Evolutionary conservation across 2,113 vertebrate genomes (phyloP).

Genomic region (Turnix velox): DNA sequence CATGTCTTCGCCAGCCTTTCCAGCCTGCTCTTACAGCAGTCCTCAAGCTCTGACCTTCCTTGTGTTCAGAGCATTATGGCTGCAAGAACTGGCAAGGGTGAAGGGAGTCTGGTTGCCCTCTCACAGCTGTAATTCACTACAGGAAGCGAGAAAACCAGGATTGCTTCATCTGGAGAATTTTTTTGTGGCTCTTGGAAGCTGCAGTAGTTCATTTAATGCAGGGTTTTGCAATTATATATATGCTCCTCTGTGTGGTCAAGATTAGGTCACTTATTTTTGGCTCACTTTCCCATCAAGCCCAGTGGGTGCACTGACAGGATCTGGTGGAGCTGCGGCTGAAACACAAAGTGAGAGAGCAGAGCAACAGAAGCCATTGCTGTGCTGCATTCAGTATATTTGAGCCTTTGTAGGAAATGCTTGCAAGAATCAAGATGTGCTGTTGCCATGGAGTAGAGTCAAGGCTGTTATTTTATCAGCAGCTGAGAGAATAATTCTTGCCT

Average conservation of each 20-base stretch:
- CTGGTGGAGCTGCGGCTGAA: background rate
- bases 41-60: background rate
- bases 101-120: too few species aligned
- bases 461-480: background rate
- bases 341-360: background rate
- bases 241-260: background rate
- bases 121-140: background rate
- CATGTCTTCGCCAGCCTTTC: too few species aligned
- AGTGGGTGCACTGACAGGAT: background rate
- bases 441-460: background rate
- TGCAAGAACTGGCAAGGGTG: background rate
- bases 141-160: background rate
- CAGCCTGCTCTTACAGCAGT: background rate
- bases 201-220: fast-evolving
- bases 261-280: background rate
- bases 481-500: background rate
- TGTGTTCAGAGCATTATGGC: background rate
- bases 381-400: background rate
- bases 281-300: background rate
- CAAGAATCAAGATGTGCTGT: background rate
- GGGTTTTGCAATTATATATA: fast-evolving
- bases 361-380: background rate
- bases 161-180: background rate
- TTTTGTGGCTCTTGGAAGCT: background rate
- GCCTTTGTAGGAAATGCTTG: background rate